These are phyloP conservation scores for Pocillopora meandrina DNA, from an alignment of 92 coral and sea anemone species.

Conservation along the genomic window DNA sequence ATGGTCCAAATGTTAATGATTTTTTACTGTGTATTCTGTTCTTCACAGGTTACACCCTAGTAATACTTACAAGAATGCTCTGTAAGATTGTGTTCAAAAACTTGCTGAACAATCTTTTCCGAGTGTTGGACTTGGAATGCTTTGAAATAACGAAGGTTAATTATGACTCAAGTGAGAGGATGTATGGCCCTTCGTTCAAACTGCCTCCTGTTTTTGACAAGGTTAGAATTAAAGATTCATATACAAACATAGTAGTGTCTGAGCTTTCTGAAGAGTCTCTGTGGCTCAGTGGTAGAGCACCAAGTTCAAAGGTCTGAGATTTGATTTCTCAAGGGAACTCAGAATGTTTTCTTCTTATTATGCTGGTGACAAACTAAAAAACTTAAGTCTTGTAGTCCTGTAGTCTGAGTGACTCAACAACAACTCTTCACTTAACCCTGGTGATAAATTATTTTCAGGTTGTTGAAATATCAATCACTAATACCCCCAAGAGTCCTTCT, in stretches of 20 bases:
- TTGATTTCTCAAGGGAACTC: too few species aligned
- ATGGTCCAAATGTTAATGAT: too few species aligned
- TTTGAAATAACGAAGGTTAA: slow-evolving; percentile 59
- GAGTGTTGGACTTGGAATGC: slow-evolving; percentile 79
- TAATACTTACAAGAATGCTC: slow-evolving; percentile 67
- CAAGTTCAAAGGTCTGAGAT: too few species aligned
- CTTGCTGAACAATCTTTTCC: slow-evolving; percentile 65
- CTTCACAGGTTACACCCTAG: slow-evolving; percentile 71
- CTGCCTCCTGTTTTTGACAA: slow-evolving; percentile 84
- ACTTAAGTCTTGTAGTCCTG: too few species aligned
- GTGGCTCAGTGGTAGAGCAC: too few species aligned
- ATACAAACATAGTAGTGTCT: not conserved
- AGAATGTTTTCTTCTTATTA: too few species aligned
- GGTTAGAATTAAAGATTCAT: slow-evolving; percentile 46
- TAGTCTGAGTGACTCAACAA: too few species aligned
- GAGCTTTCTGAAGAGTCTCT: not conserved
- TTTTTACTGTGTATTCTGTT: not conserved
- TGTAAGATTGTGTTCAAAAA: slow-evolving; percentile 75
- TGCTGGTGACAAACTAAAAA: too few species aligned
- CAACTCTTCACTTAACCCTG: too few species aligned
- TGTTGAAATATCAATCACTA: too few species aligned
- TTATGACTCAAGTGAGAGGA: slow-evolving; percentile 61
- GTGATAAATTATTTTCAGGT: too few species aligned
- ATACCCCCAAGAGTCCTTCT: too few species aligned
- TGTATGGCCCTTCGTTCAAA: slow-evolving; percentile 78